Conservation (phyloP, 2,888 invertebrate species). For the Sinodicranocentrus sp. region DNA sequence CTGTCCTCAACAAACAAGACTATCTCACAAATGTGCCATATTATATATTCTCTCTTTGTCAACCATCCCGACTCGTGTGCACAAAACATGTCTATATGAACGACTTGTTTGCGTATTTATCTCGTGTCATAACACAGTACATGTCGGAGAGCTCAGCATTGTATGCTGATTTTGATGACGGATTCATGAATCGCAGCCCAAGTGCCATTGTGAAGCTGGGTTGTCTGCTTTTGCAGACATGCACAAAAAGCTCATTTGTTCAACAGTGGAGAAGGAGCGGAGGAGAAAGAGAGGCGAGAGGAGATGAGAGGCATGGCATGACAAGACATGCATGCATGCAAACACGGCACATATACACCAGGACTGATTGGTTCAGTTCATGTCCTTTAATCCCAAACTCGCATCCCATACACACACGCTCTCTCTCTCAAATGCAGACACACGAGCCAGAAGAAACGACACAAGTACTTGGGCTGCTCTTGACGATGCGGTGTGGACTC, state of each 20-base stretch:
- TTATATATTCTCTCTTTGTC: background rate
- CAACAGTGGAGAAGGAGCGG: background rate
- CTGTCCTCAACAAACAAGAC: background rate
- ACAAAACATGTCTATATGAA: slow-evolving; percentile 19
- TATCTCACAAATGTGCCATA: background rate
- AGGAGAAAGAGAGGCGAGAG: background rate
- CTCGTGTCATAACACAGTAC: slow-evolving; percentile 12
- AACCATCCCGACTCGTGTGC: background rate
- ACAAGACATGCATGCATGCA: slow-evolving; percentile 30
- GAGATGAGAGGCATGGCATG: slow-evolving; percentile 54
- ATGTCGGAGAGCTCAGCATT: slow-evolving; percentile 1
- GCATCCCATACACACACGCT: slow-evolving; percentile 17
- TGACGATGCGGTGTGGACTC: slow-evolving; percentile 23
- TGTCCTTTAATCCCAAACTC: slow-evolving; percentile 60
- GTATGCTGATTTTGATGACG: slow-evolving; percentile 54
- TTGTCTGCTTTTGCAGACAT: slow-evolving; percentile 55
- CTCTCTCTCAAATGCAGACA: slow-evolving; percentile 24
- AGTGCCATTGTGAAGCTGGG: slow-evolving; percentile 35
- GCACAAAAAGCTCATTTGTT: slow-evolving; percentile 56
- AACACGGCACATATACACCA: slow-evolving; percentile 48
- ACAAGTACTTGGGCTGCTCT: slow-evolving; percentile 46
- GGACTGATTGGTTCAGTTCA: slow-evolving; percentile 64
- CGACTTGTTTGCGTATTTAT: slow-evolving; percentile 36
- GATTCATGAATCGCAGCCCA: slow-evolving; percentile 45
- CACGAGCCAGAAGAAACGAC: slow-evolving; percentile 51